Evolutionary conservation across 1,140 invertebrate genomes (phyloP), one percentile per base, ranked within the genome.

Genomic region (Pygmarrhopalites habei): DNA sequence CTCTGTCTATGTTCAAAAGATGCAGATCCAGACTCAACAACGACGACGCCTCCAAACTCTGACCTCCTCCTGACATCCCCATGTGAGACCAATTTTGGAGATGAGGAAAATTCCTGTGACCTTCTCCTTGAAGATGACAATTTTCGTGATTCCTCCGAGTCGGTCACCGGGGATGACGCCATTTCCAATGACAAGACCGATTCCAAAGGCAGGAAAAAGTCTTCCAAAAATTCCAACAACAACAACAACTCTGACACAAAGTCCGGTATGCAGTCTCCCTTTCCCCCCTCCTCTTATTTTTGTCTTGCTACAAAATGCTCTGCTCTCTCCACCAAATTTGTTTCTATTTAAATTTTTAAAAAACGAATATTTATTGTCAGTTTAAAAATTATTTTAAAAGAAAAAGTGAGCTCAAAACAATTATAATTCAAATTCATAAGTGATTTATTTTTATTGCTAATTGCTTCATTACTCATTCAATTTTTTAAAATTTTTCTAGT

Each of bases 11-110:
- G 35, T 56, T 2, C 7, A 12, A 43, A 60, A 70, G 69, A 71
- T 60, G 60, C 66, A 43, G 69, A 59, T 73, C 29, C 72, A 70
- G 61, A 74, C 73, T 64, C 74, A 73, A 29, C 76, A 76, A 62
- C 77, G 75, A 60, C 79, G 76, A 73, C 76, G 75, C 67, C 66
- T 47, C 66, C 67, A 39, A 69, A 65, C 55, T 69, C 64, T 63
- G 66, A 71, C 60, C 65, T 68, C 15, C 65, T 69, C 14, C 65
- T 66, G 29, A 66, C 69, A n/a, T 69, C 68, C 26, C 68, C 68
- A 1, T 65, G 67, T 62, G 68, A 66, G 49, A 64, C 55, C 10
- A 68, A 55, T 41, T 65, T 60, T 49, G 64, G 70, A 25, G 64
- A 67, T 49, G 66, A 64, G 19, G 63, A 63, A 58, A 72, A 68